Evolutionary conservation across 1,140 invertebrate genomes (phyloP).

Genomic region (Heliothis virescens): DNA sequence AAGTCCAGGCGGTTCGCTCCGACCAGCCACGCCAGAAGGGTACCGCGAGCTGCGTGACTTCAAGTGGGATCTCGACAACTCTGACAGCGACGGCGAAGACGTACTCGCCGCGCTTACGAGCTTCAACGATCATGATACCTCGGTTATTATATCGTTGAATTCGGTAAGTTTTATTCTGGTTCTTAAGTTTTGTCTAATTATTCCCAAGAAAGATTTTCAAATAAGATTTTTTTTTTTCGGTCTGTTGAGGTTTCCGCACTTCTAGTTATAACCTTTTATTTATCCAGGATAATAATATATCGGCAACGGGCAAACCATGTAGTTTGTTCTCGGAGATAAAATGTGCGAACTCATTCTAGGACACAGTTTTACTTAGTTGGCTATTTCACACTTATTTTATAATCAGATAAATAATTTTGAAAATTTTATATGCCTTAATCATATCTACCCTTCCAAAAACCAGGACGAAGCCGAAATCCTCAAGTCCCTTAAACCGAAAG

Average conservation of each 20-base stretch:
- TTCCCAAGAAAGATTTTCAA: too few species aligned
- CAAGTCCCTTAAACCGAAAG: conserved; percentile 75
- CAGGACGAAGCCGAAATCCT: conserved; percentile 79
- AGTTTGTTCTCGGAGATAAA: too few species aligned
- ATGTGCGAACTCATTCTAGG: too few species aligned
- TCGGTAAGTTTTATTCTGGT: conserved; percentile 52
- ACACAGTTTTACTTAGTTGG: too few species aligned
- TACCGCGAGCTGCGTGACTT: conserved; percentile 71
- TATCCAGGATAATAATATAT: too few species aligned
- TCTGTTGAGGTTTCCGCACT: too few species aligned
- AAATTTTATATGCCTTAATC: too few species aligned
- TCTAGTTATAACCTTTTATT: too few species aligned
- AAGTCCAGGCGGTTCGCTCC: conserved; percentile 60
- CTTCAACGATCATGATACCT: conserved; percentile 65
- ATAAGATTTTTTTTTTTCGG: too few species aligned
- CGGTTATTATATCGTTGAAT: conserved; percentile 71
- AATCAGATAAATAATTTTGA: too few species aligned
- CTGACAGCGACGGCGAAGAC: conserved; percentile 80
- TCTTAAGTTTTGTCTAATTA: background rate
- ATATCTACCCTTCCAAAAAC: background rate
- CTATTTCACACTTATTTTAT: too few species aligned
- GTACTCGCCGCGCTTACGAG: conserved; percentile 70
- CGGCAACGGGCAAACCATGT: too few species aligned
- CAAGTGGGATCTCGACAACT: conserved; percentile 70
- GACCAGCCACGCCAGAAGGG: conserved; percentile 64